Evolutionary conservation across 2,888 invertebrate species (phyloP).

Genomic region (Onthophagus sagittarius): DNA sequence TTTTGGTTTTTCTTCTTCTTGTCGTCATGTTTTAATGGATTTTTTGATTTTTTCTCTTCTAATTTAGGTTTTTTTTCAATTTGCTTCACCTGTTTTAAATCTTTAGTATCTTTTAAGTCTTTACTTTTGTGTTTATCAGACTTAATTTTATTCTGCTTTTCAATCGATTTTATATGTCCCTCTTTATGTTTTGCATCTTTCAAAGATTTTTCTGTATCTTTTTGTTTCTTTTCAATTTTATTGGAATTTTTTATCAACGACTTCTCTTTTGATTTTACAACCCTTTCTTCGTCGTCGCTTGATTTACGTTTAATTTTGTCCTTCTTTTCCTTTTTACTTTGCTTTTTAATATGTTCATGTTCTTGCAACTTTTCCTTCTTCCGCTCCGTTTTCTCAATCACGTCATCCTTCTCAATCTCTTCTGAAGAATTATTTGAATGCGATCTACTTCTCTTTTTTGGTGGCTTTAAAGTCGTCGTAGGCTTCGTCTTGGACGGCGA

Average conservation of each 20-base stretch:
- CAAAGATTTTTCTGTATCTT: constrained; percentile 37
- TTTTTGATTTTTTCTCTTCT: not conserved
- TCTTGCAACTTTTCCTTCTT: constrained; percentile 18
- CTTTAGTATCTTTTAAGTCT: not conserved
- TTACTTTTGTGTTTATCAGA: constrained; percentile 8
- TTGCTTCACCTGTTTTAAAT: not conserved
- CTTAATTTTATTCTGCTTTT: not conserved
- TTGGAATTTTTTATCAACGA: not conserved
- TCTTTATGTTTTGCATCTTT: constrained; percentile 31
- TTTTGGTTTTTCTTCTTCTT: constrained; percentile 30
- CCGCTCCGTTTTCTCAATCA: constrained; percentile 26
- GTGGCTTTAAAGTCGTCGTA: constrained; percentile 37
- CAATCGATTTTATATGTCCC: not conserved
- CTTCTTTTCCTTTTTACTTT: constrained; percentile 23
- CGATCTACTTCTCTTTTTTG: constrained; percentile 40
- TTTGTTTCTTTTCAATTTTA: constrained; percentile 31
- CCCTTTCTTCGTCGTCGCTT: constrained; percentile 39
- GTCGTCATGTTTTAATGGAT: constrained; percentile 9
- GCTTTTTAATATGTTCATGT: constrained; percentile 24
- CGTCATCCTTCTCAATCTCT: constrained; percentile 12
- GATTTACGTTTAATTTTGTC: constrained; percentile 34
- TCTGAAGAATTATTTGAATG: constrained; percentile 35
- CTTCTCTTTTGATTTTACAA: constrained; percentile 35
- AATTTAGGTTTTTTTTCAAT: not conserved
- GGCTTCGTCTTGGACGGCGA: constrained; percentile 37